Evolutionary conservation across 2,797 vertebrate species (phyloP), one percentile per base, ranked within the genome.

Genomic region (Buceros bicornis): DNA sequence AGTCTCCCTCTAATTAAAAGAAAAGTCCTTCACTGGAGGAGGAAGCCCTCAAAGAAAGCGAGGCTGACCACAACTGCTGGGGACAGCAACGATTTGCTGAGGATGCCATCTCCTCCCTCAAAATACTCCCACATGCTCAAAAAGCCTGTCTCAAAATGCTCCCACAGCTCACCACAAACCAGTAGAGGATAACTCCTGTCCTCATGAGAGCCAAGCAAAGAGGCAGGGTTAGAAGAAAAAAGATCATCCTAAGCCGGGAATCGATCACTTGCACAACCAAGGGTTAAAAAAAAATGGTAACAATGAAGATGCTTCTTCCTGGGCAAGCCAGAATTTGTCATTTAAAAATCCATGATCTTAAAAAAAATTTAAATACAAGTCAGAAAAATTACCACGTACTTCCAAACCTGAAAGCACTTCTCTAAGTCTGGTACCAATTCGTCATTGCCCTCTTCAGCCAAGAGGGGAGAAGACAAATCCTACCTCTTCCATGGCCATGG

Each of bases 1-100:
- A 65, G 35, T 66, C 43, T 72, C 50, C 40, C 76, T 89, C 47
- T 73, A 66, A 85, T 72, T 54, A 94, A 64, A 86, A 86, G 13
- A 40, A 8, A 91, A 95, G 60, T 78, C 93, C 90, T 93, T 89
- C 91, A 66, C 5, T 16, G 19, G 95, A 94, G 82, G 84, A 94
- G 58, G 80, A 91, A 89, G 54, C 51, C 80, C 70, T 83, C 93
- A 92, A 78, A 91, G 54, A 93, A 95, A 86, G 54, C 0, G 3
- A 71, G 61, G 67, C 81, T 93, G 71, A 95, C 84, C 4, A 0
- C 4, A 4, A 57, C 51, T 58, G 82, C 29, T 37, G 51, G 58
- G 82, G 69, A 81, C 40, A 93, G 76, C 88, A 79, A 72, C 2
- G 6, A 76, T 66, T 82, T 93, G 73, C 58, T 66, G 80, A 87